Conservation (phyloP, 2,113 vertebrate species). For the Cyphomyrus plagiostoma region DNA sequence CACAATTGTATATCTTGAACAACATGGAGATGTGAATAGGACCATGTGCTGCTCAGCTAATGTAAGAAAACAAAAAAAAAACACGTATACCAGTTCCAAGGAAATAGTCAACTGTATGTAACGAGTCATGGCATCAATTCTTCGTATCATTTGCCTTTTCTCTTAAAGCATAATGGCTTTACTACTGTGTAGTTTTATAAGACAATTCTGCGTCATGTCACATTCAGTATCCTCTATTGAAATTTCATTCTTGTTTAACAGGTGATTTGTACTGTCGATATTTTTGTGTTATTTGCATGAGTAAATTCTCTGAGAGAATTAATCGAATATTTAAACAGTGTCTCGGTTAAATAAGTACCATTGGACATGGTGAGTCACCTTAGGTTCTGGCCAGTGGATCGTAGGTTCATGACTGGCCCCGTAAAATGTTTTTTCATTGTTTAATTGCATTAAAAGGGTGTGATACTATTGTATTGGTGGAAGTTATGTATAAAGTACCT, state of each 20-base stretch:
- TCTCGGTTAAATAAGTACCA: slow-evolving; percentile 50
- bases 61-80: slow-evolving; percentile 26
- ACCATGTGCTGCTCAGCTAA: slow-evolving; percentile 35
- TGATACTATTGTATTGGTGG: slow-evolving; percentile 59
- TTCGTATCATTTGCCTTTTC: slow-evolving; percentile 46
- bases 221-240: slow-evolving; percentile 37
- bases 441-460: slow-evolving; percentile 43
- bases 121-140: slow-evolving; percentile 32
- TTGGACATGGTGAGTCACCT: slow-evolving; percentile 50
- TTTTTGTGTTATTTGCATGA: slow-evolving; percentile 93
- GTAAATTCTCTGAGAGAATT: slow-evolving; percentile 94
- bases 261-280: slow-evolving; percentile 70
- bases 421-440: slow-evolving; percentile 45
- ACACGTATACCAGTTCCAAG: slow-evolving; percentile 42
- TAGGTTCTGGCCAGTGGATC: slow-evolving; percentile 38
- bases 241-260: slow-evolving; percentile 51
- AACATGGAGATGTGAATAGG: slow-evolving; percentile 38
- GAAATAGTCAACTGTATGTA: slow-evolving; percentile 44
- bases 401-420: slow-evolving; percentile 38
- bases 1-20: slow-evolving; percentile 12
- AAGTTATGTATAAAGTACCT: slow-evolving; percentile 61
- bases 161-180: slow-evolving; percentile 57
- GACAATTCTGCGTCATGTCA: slow-evolving; percentile 44
- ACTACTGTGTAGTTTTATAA: slow-evolving; percentile 72
- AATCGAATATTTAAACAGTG: slow-evolving; percentile 75